Base-by-base conservation (phyloP, 2,797 vertebrate genomes). In the Onychomys torridus region DNA sequence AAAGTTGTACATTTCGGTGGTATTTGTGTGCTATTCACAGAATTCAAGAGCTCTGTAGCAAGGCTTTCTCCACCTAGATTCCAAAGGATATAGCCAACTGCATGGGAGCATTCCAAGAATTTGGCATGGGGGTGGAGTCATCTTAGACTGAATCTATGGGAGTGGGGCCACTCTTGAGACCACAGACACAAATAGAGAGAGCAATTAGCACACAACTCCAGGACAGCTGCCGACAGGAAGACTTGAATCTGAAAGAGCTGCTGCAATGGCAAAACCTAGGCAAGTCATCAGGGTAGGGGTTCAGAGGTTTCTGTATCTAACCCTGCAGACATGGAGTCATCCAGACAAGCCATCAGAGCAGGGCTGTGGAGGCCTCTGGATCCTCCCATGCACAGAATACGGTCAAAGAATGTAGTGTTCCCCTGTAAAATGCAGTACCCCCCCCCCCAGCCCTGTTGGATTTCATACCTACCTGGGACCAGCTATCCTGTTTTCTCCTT, bases 341-440 rank as follows among this genome's bases (percentile, higher is more conserved):
- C 21, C 9, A 40, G 21, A 73, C 37, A 73, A 73, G n/a, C 19
- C 4, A 40, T 40, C n/a, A 5, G 71, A 40, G 37, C n/a, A 40
- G 59, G 37, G 34, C 23, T n/a, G 43, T 21, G n/a, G 59, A 65
- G 19, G 43, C n/a, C 37, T 83, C 67, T 57, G n/a, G n/a, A 57
- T 57, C 49, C 14, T 57, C 2, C 3, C 49, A 9, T 12, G 34
- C 21, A 25, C 6, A 8, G 25, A 16, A 29, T 2, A 2, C 2
- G 32, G 49, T 43, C 52, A 40, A 21, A 27, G 85, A 73, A 29
- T 34, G 46, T 86, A 40, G 23, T 32, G 34, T 19, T 73, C 27
- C n/a, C 16, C 25, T 25, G 5, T 32, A 40, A 73, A 57, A 37
- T 3, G 12, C 21, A 86, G 43, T 21, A 69, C 4, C n/a, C n/a